Evolutionary conservation across 2,113 vertebrate species (phyloP), one percentile per base, ranked within the genome.

Genomic region (Phoenicopterus ruber): DNA sequence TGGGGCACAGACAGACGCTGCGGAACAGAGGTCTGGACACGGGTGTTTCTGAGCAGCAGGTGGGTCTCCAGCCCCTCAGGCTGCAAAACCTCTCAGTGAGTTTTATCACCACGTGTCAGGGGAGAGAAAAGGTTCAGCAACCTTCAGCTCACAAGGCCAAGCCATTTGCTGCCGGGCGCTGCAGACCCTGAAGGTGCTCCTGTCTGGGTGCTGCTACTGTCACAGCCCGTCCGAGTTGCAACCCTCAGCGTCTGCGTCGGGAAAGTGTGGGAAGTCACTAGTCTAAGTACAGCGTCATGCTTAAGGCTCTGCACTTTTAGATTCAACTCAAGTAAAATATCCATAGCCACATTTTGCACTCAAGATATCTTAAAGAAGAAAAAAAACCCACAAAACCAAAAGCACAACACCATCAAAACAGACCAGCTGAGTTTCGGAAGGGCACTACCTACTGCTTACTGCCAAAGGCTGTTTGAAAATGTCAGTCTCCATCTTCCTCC

Each of bases 121-220:
- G 16, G 42, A 44, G n/a, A 65, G 18, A 38, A 47, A 71, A 70
- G 4, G 1, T 70, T 70, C 25, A 18, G 63, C 29, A 31, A 8
- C 20, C 49, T 65, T 44, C 58, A 71, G 58, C 66, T 44, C 31
- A 12, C 22, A 28, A 42, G 50, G 26, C 32, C 32, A 44, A 31
- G 52, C 13, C 46, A 40, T 18, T 58, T 2, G 2, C 38, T 57
- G 44, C 17, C 0, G 3, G 36, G 11, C 2, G 0, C 58, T 63
- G 16, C 21, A 13, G 59, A 40, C 13, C 24, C 28, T 21, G 17
- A 47, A n/a, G 44, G 11, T n/a, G 28, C 32, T 50, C 42, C 26
- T 54, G 55, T 12, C 57, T 38, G 49, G 22, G 36, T 24, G 40
- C 50, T 54, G 44, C 52, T 24, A 7, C 14, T 4, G 0, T 28